These are phyloP conservation scores for Regulus satrapa DNA, from an alignment of 2,113 vertebrate genomes.

Conservation along the genomic window DNA sequence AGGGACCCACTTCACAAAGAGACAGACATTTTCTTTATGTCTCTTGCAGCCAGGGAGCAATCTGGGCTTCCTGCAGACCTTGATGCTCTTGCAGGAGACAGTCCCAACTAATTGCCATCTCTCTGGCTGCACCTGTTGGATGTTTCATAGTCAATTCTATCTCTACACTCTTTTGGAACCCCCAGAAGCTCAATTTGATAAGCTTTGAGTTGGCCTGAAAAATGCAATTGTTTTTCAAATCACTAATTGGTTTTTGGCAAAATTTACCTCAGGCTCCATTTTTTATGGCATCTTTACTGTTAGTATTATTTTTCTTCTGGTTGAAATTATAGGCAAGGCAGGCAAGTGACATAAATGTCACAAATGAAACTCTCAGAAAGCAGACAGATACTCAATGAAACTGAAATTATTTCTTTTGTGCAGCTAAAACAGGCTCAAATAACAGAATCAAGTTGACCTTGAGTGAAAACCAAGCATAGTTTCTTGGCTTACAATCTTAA, in stretches of 20 bases:
- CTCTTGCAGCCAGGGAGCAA: neutral
- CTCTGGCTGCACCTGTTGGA: neutral
- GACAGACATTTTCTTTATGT: neutral
- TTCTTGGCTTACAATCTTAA: neutral
- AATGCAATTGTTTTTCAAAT: neutral
- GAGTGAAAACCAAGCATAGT: neutral
- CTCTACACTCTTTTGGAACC: neutral
- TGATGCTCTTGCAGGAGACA: neutral
- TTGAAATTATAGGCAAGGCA: neutral
- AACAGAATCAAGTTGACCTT: neutral
- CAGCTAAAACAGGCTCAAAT: neutral
- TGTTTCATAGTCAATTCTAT: neutral
- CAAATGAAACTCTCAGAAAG: neutral
- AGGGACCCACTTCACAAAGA: neutral
- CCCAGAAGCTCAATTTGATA: neutral
- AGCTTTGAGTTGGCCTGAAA: neutral
- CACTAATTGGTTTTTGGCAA: slow-evolving; percentile 13
- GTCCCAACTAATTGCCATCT: neutral
- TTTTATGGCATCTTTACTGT: neutral
- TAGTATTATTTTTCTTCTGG: neutral
- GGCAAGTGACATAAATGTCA: neutral
- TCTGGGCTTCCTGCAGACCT: neutral
- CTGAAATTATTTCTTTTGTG: neutral
- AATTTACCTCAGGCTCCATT: neutral
- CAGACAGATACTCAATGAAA: neutral